Base-by-base conservation (phyloP, 2,113 vertebrate species). In the Balaeniceps rex region DNA sequence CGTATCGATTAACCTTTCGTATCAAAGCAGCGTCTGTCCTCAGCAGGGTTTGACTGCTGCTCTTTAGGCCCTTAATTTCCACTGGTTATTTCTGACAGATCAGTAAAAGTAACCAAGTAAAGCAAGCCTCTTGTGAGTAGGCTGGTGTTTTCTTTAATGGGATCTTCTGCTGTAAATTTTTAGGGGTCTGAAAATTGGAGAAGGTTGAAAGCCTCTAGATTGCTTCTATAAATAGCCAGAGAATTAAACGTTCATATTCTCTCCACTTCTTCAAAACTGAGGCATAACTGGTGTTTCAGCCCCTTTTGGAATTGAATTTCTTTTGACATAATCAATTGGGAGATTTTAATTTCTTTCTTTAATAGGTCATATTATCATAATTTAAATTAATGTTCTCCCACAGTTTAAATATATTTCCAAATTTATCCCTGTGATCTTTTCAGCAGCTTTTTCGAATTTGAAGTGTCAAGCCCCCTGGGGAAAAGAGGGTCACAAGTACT, bases 321-420 rank as follows among this genome's bases (percentile, higher is more conserved):
- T 93, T 87, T 88, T 89, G 61, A 81, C 47, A 58, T 71, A 93
- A 87, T 87, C 80, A 88, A 42, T 61, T 66, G 52, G 85, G 85
- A 95, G 52, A 70, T 91, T 91, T 92, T 65, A 66, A 85, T 97
- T 94, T 90, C 49, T 84, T 95, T 91, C 52, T 95, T 87, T 92
- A 93, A 88, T 94, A 96, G 91, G 85, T 97, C 93, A 76, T 89
- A 95, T 95, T 96, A 96, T 94, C 89, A 87, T 96, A 97, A 96
- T 95, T 96, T 77, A 96, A 94, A 88, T 90, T 83, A 58, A 78
- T 70, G 38, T 70, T 93, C 82, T 74, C 34, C 52, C 61, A 69
- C 57, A 42, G 70, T 92, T 97, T 90, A 94, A 75, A 94, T 79
- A 42, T 76, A 74, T 82, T 77, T 95, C 75, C 76, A 93, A 49